Evolutionary conservation across 2,113 vertebrate species (phyloP).

Genomic region (Pelecanus crispus): DNA sequence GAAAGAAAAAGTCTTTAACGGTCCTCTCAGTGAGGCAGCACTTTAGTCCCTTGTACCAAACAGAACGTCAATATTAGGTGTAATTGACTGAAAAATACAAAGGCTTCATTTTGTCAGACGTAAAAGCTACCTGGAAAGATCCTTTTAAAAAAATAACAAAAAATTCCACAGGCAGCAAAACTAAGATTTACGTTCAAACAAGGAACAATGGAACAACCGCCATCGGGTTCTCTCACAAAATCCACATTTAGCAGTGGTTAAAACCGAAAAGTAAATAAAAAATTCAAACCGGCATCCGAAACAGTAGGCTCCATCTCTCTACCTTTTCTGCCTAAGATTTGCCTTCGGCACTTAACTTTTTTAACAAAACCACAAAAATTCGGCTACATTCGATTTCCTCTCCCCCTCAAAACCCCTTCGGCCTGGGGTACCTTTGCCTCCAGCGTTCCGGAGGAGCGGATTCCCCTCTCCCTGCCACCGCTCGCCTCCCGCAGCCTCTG

Average conservation of each 20-base stretch:
- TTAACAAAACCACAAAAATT: neutral
- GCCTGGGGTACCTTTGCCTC: neutral
- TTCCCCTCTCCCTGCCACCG: neutral
- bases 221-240: neutral
- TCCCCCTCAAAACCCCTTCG: neutral
- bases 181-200: neutral
- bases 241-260: neutral
- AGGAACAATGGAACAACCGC: neutral
- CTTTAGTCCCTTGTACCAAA: constrained; percentile 6
- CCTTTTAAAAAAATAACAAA: neutral
- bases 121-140: constrained; percentile 30
- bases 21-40: constrained; percentile 58
- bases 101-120: constrained; percentile 49
- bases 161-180: constrained; percentile 42
- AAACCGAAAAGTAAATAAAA: constrained; percentile 1
- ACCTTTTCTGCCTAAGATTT: neutral
- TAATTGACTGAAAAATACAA: constrained; percentile 12
- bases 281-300: neutral
- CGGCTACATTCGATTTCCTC: neutral
- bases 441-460: neutral
- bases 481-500: neutral
- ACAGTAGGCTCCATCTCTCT: neutral
- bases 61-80: neutral
- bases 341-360: neutral
- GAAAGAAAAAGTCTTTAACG: constrained; percentile 27